Evolutionary conservation across 2,113 vertebrate genomes (phyloP), one percentile per base, ranked within the genome.

Genomic region (Mesembrinibis cayennensis): DNA sequence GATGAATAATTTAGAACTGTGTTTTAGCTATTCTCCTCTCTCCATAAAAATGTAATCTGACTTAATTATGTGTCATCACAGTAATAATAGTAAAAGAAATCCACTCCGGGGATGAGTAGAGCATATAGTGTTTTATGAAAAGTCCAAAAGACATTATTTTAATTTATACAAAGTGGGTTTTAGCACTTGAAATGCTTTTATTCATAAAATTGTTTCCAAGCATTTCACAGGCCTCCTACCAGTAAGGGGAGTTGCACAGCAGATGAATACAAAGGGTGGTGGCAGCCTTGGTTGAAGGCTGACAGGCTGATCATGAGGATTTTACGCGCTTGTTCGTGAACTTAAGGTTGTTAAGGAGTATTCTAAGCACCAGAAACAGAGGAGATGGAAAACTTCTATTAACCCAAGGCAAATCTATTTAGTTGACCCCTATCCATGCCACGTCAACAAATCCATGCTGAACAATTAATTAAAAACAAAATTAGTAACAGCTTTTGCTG

Each of bases 1-100:
- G 92, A 97, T 98, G 95, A 98, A 98, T 98, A 98, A 98, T 98
- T 98, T 98, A 98, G 55, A 95, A 92, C 74, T 82, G 70, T 96
- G 96, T 98, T 92, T 95, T 93, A 96, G 91, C 87, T 95, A 94
- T 92, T 97, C 81, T 95, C 62, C 87, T 88, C 87, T 93, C 82
- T 74, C 90, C 96, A 91, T 91, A 96, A 97, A 97, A 98, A 97
- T 95, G 88, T 94, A 98, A 98, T 98, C 95, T 93, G 95, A 98
- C 97, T 97, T 98, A 98, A 98, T 98, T 98, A 97, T 96, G 94
- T 97, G 96, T 94, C 97, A 97, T 96, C 69, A 76, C 21, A 84
- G 76, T 42, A 97, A 95, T 96, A 98, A 97, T 58, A 97, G 94
- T 79, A 97, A 96, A 98, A 95, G 97, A 97, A 93, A 97, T 94